phyloP scores from a whole-genome alignment of 2,113 vertebrate species.

The Lucifuga dentata region DNA sequence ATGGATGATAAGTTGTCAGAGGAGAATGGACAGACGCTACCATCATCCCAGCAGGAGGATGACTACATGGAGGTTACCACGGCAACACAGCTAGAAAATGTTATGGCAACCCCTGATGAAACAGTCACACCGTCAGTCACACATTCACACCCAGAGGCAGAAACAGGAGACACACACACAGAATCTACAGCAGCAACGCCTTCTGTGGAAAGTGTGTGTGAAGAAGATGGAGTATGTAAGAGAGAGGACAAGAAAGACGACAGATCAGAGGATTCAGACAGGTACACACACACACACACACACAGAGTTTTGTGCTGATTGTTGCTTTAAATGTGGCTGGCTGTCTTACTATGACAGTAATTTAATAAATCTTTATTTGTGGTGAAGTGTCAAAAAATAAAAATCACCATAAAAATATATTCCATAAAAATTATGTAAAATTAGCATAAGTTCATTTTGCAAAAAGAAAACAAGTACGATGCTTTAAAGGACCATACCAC shows the following conservation, averaged over 20 bases:
- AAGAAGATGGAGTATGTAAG: too few relatives aligned
- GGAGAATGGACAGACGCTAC: neutral
- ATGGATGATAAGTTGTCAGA: conserved; percentile 28
- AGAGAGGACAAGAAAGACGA: neutral
- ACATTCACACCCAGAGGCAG: neutral
- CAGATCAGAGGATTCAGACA: conserved; percentile 64
- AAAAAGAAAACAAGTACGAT: too few relatives aligned
- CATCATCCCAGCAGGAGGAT: neutral
- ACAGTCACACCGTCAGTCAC: neutral
- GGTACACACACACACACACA: conserved; percentile 40
- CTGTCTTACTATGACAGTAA: too few relatives aligned
- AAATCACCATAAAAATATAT: too few relatives aligned
- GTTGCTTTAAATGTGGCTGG: too few relatives aligned
- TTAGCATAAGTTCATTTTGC: too few relatives aligned
- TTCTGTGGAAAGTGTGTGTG: neutral
- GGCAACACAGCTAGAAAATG: conserved; percentile 13
- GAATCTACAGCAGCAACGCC: accelerated
- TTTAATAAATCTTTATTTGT: too few relatives aligned
- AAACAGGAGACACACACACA: neutral
- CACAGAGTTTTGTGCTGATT: too few relatives aligned
- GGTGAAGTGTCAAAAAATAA: too few relatives aligned
- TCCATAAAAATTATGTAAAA: too few relatives aligned
- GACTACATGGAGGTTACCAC: conserved; percentile 48
- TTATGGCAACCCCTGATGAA: neutral
- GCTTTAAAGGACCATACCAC: too few relatives aligned